Evolutionary conservation across 2,797 vertebrate genomes (phyloP).

Genomic region (Capromys pilorides): DNA sequence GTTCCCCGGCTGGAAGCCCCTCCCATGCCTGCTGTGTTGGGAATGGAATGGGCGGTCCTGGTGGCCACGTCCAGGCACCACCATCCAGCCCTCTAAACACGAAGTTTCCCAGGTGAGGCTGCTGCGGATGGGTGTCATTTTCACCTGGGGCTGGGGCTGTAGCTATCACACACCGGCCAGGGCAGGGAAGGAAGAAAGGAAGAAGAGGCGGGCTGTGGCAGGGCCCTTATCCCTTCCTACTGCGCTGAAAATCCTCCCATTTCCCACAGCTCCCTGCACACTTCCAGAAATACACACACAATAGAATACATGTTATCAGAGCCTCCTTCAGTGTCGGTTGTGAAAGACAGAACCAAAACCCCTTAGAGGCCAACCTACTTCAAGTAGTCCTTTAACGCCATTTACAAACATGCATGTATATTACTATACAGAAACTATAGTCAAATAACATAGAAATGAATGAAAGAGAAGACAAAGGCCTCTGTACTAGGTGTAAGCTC

Average conservation of each 20-base stretch:
- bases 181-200: background rate
- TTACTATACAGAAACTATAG: constrained; percentile 38
- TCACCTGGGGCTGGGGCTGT: background rate
- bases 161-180: background rate
- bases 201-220: background rate
- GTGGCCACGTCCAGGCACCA: background rate
- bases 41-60: background rate
- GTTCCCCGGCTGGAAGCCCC: background rate
- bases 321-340: background rate
- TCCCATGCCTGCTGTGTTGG: background rate
- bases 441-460: background rate
- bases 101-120: background rate
- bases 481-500: background rate
- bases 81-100: background rate
- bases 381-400: background rate
- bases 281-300: constrained; percentile 47
- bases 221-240: background rate
- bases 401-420: background rate
- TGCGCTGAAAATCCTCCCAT: background rate
- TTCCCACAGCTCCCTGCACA: background rate
- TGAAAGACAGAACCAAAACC: background rate
- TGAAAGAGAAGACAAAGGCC: constrained; percentile 49
- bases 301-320: constrained; percentile 18
- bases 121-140: background rate
- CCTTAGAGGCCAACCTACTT: background rate